Percentiles rank a stretch among this genome's conserved stretches.
These are phyloP conservation scores for Flexamia atlantica DNA, from an alignment of 2,888 invertebrate genomes.

Conservation along the genomic window DNA sequence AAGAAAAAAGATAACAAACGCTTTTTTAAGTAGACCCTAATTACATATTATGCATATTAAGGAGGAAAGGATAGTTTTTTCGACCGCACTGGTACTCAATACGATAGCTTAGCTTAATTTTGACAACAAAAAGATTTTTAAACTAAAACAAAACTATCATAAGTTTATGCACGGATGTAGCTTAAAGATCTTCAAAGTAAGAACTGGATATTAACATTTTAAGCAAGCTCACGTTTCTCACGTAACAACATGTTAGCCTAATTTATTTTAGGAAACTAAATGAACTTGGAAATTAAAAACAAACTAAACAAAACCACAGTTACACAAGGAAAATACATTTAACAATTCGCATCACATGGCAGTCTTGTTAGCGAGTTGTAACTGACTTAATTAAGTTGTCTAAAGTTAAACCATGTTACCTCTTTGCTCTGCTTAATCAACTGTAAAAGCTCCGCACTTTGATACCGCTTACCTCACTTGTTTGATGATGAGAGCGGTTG, in stretches of 20 bases:
- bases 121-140: too few species aligned
- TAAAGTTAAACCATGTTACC: slow-evolving; percentile 25
- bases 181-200: too few species aligned
- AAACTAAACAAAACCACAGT: not conserved
- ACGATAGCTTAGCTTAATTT: too few species aligned
- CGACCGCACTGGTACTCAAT: too few species aligned
- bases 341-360: slow-evolving; percentile 26
- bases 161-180: too few species aligned
- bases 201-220: too few species aligned
- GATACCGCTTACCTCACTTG: not conserved
- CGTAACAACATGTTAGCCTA: not conserved
- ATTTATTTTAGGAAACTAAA: not conserved
- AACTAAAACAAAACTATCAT: too few species aligned
- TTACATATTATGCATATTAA: too few species aligned
- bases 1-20: too few species aligned
- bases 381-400: slow-evolving; percentile 30
- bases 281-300: not conserved
- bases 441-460: not conserved
- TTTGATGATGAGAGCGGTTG: too few species aligned
- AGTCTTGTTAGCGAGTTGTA: slow-evolving; percentile 20
- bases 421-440: slow-evolving; percentile 28
- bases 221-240: not conserved
- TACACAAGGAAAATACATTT: not conserved
- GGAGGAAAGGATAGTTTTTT: too few species aligned
- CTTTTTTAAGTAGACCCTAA: too few species aligned